A percentile compares a stretch with the other conserved stretches of the same genome.
phyloP scores from a whole-genome alignment of 2,888 invertebrate species.

The Caenorhabditis plicata region DNA sequence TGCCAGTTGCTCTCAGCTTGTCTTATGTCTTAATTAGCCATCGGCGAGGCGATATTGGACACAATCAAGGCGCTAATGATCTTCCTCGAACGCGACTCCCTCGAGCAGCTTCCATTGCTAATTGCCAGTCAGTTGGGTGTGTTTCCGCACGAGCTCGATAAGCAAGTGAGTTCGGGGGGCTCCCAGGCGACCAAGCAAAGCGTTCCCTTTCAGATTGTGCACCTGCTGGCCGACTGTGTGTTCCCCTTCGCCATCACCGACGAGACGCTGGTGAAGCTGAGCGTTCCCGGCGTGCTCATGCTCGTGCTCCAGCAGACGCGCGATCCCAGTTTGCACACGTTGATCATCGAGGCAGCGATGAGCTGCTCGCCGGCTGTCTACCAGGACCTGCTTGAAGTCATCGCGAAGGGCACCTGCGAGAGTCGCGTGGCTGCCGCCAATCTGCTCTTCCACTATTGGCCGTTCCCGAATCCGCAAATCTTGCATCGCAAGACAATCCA shows the following conservation, averaged over 20 bases:
- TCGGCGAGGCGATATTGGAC: constrained; percentile 89
- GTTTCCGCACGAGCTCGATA: constrained; percentile 85
- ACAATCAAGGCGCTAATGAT: constrained; percentile 91
- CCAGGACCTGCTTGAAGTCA: constrained; percentile 42
- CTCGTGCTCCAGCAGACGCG: constrained; percentile 94
- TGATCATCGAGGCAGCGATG: constrained; percentile 93
- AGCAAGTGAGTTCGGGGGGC: constrained; percentile 71
- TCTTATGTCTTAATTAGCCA: constrained; percentile 72
- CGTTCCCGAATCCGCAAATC: constrained; percentile 88
- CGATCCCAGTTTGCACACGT: constrained; percentile 91
- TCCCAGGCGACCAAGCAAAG: not conserved
- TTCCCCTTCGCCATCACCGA: constrained; percentile 83
- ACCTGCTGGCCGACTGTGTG: constrained; percentile 90
- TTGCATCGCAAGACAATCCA: constrained; percentile 85
- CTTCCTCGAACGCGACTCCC: constrained; percentile 90
- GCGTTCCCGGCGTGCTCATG: constrained; percentile 79
- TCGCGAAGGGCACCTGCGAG: constrained; percentile 80
- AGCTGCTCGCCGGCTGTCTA: constrained; percentile 85
- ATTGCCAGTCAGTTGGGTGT: constrained; percentile 91
- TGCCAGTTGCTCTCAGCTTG: not conserved
- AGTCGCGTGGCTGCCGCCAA: constrained; percentile 93
- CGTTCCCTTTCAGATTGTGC: constrained; percentile 72
- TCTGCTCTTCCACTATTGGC: constrained; percentile 97
- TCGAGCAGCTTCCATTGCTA: constrained; percentile 90
- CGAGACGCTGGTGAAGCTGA: constrained; percentile 50